Percentiles rank a stretch among this genome's conserved stretches.
Evolutionary conservation across 2,888 invertebrate species (phyloP).

Genomic region (Maniola hyperantus): DNA sequence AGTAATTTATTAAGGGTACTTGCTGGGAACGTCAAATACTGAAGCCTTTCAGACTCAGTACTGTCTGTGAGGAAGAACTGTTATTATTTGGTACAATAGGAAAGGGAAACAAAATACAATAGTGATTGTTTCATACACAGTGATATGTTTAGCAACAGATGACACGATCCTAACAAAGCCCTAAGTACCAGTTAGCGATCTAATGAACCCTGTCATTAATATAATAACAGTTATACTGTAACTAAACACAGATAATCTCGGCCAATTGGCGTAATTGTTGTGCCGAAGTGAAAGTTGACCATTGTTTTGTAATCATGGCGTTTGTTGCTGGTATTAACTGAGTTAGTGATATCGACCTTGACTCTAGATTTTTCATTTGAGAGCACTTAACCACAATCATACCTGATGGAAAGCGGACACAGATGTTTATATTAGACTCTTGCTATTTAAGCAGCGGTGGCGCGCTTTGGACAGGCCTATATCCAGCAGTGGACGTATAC

Average conservation of each 20-base stretch:
- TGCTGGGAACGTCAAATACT: too few relatives aligned
- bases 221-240: slow-evolving; percentile 39
- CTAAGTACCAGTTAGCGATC: slow-evolving; percentile 26
- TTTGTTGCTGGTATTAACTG: slow-evolving; percentile 35
- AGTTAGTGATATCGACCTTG: slow-evolving; percentile 36
- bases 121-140: neutral
- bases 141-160: slow-evolving; percentile 17
- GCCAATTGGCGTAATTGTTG: slow-evolving; percentile 41
- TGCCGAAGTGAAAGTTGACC: slow-evolving; percentile 42
- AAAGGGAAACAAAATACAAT: slow-evolving; percentile 4
- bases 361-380: slow-evolving; percentile 1
- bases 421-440: neutral
- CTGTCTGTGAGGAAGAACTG: neutral
- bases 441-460: too few relatives aligned
- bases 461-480: too few relatives aligned
- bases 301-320: slow-evolving; percentile 40
- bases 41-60: neutral
- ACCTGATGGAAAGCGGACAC: neutral
- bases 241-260: slow-evolving; percentile 37
- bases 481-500: too few relatives aligned
- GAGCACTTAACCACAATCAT: neutral
- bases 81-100: neutral
- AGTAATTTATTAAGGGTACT: too few relatives aligned
- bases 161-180: slow-evolving; percentile 17
- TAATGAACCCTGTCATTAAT: slow-evolving; percentile 38